A percentile compares a stretch with the other conserved stretches of the same genome.
Conservation (phyloP, 2,113 vertebrate genomes). For the Poecile atricapillus region DNA sequence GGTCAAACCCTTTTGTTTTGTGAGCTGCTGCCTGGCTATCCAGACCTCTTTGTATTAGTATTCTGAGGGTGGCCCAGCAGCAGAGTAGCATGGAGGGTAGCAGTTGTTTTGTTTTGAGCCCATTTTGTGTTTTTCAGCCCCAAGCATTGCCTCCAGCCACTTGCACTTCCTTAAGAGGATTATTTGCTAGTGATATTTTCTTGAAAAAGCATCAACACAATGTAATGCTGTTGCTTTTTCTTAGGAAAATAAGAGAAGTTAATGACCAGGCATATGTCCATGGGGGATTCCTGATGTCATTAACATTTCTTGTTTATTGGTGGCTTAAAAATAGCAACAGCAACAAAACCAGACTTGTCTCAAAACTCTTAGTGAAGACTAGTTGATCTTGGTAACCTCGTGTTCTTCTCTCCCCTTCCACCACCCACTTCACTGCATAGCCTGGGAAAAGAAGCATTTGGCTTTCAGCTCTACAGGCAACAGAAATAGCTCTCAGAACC, state of each 20-base stretch:
- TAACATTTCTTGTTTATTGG: slow-evolving; percentile 44
- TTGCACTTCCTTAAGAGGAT: slow-evolving; percentile 73
- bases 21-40: not conserved
- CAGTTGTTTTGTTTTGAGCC: slow-evolving; percentile 52
- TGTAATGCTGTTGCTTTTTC: slow-evolving; percentile 52
- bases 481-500: not conserved
- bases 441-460: not conserved
- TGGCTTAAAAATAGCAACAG: slow-evolving; percentile 9
- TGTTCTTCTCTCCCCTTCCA: not conserved
- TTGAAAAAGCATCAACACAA: slow-evolving; percentile 58
- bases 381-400: not conserved
- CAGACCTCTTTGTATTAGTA: slow-evolving; percentile 24
- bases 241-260: slow-evolving; percentile 63
- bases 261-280: slow-evolving; percentile 24
- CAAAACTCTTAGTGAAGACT: not conserved
- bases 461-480: not conserved
- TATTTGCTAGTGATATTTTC: slow-evolving; percentile 68
- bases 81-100: not conserved
- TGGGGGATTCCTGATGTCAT: not conserved
- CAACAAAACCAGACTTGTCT: not conserved
- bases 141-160: slow-evolving; percentile 71
- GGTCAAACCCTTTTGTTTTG: not conserved
- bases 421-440: not conserved
- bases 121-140: slow-evolving; percentile 54
- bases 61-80: not conserved